Evolutionary conservation across 1,140 invertebrate species (phyloP), one percentile per base, ranked within the genome.

Genomic region (Drosophila azteca): DNA sequence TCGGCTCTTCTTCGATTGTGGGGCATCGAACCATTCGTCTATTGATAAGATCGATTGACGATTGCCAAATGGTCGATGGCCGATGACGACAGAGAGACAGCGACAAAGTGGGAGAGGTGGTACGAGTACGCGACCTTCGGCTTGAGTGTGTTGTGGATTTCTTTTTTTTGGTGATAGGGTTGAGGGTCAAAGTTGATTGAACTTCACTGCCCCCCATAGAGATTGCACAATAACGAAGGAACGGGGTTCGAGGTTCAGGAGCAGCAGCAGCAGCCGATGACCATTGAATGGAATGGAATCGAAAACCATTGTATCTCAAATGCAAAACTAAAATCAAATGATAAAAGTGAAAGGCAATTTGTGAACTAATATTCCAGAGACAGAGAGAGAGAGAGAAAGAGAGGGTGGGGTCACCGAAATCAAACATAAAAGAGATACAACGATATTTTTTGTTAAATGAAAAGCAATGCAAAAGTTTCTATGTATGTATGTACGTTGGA

Each of bases 281-380:
- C 58, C 58, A 60, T 29, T 60, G 50, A 13, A 50, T 6, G 22
- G 41, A 13, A 20, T 24, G 24, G 6, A 45, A 57, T 57, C 59
- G 24, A 26, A 4, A 6, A 26, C 24, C 41, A 59, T 51, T 57
- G 48, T 24, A 67, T 2, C 49, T 48, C 31, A 9, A 31, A 31
- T 31, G 31, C 31, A 31, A 31, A 31, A 31, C 31, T 8, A 0
- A 31, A 31, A 67, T 52, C 41, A 39, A 39, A 49, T 53, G 65
- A 61, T 60, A 71, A 72, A 73, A 73, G 70, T 72, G 68, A 73
- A 73, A 73, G 70, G 68, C 41, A 63, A 72, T 73, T 73, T 72
- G 58, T 68, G 66, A 68, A 49, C 66, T 57, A 13, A 39, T 39
- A 39, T 39, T 39, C 35, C 3, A 39, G 3, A 3, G 35, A 39